phyloP scores from a whole-genome alignment of 2,888 invertebrate species.

The Drosophila mimetica region DNA sequence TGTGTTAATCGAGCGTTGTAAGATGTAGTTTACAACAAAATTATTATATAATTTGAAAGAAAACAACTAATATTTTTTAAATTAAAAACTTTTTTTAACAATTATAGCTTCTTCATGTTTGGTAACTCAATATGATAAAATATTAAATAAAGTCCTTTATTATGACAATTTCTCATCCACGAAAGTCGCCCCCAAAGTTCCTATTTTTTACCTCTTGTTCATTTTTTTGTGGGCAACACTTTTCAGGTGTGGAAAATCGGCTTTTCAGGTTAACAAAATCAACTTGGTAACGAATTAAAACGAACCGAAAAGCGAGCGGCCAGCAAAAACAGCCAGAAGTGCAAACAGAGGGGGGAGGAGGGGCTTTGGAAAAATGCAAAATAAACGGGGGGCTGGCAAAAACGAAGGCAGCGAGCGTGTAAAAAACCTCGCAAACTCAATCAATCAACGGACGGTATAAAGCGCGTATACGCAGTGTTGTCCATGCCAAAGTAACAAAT shows the following conservation, averaged over 20 bases:
- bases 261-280: conserved; percentile 77
- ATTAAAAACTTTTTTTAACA: no score
- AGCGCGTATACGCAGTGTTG: conserved; percentile 78
- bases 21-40: no score
- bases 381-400: conserved; percentile 56
- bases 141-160: no score
- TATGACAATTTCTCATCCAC: no score
- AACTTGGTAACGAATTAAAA: conserved; percentile 65
- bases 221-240: conserved; percentile 21
- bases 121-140: no score
- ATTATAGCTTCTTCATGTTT: no score
- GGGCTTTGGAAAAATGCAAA: conserved; percentile 56
- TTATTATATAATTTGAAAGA: no score
- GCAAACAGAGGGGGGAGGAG: conserved; percentile 17
- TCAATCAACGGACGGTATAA: conserved; percentile 78
- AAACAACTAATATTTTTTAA: no score
- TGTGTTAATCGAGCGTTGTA: no score
- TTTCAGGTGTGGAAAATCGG: conserved; percentile 62
- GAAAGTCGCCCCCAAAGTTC: neutral
- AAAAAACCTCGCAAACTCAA: conserved; percentile 62
- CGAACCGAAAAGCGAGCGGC: conserved; percentile 22
- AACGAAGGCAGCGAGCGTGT: conserved; percentile 54
- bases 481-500: conserved; percentile 73
- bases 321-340: conserved; percentile 32
- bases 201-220: conserved; percentile 1